These are phyloP conservation scores for Caenorhabditis sp. DNA, from an alignment of 2,888 invertebrate species.

Conservation along the genomic window DNA sequence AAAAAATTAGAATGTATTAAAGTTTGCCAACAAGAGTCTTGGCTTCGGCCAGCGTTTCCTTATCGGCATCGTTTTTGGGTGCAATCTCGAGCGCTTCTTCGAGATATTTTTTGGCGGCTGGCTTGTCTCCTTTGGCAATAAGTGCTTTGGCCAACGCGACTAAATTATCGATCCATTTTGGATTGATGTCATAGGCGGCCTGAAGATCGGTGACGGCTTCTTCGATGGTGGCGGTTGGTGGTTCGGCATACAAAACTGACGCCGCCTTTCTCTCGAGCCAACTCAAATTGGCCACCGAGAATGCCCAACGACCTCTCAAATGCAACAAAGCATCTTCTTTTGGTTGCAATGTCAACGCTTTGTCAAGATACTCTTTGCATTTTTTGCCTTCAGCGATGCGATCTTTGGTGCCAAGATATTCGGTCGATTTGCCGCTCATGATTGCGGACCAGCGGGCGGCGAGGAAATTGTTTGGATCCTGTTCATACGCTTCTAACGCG, in stretches of 20 bases:
- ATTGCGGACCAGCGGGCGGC: slow-evolving; percentile 66
- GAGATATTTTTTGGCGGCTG: slow-evolving; percentile 53
- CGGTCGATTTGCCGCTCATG: slow-evolving; percentile 58
- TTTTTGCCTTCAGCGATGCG: slow-evolving; percentile 65
- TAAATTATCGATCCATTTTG: slow-evolving; percentile 73
- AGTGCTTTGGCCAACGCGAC: slow-evolving; percentile 72
- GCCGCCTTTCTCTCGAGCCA: slow-evolving; percentile 62
- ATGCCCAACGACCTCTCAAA: slow-evolving; percentile 56
- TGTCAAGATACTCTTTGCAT: slow-evolving; percentile 67
- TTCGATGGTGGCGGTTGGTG: slow-evolving; percentile 57
- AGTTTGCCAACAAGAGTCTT: slow-evolving; percentile 43
- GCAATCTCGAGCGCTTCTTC: slow-evolving; percentile 40
- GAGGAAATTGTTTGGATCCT: slow-evolving; percentile 54
- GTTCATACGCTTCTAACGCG: slow-evolving; percentile 54
- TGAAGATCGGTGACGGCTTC: slow-evolving; percentile 58
- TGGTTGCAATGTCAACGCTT: slow-evolving; percentile 52
- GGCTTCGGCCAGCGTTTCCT: slow-evolving; percentile 47
- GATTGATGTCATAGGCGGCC: slow-evolving; percentile 70
- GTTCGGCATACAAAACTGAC: slow-evolving; percentile 50
- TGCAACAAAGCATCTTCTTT: slow-evolving; percentile 56
- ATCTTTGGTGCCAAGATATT: slow-evolving; percentile 66
- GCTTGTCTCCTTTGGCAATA: slow-evolving; percentile 57
- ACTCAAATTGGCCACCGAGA: slow-evolving; percentile 56
- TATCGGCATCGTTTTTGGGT: slow-evolving; percentile 48
- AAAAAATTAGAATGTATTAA: slow-evolving; percentile 16